Conservation (phyloP, 2,113 vertebrate genomes). For the Xiphias gladius region DNA sequence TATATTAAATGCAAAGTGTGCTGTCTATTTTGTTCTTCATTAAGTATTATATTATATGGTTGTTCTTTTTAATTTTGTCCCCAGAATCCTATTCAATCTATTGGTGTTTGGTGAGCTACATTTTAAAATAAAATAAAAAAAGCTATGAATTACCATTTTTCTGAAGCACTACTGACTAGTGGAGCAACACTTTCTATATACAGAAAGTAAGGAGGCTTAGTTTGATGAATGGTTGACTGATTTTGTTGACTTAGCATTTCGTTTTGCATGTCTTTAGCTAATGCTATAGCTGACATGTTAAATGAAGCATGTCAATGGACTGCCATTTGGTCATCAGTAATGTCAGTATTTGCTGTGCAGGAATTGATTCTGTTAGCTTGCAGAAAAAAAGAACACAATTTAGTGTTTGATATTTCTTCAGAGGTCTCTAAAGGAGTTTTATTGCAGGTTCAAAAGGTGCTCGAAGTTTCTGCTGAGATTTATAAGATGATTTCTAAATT, state of each 20-base stretch:
- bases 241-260: conserved; percentile 64
- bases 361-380: conserved; percentile 39
- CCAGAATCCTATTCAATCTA: not conserved
- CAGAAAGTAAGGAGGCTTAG: conserved; percentile 15
- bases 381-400: conserved; percentile 15
- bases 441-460: not conserved
- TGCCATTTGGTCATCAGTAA: conserved; percentile 54
- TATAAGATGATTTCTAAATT: not conserved
- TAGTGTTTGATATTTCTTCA: not conserved
- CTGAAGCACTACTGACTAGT: not conserved
- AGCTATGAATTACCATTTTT: conserved; percentile 1
- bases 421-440: not conserved
- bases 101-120: not conserved
- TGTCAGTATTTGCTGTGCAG: conserved; percentile 28
- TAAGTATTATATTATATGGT: no score
- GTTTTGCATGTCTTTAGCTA: conserved; percentile 49
- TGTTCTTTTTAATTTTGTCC: not conserved
- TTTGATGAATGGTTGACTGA: conserved; percentile 32
- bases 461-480: not conserved
- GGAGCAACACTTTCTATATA: conserved; percentile 14
- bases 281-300: conserved; percentile 43
- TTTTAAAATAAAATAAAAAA: not conserved
- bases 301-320: conserved; percentile 52
- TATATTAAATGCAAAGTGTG: not conserved
- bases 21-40: not conserved